Percentiles rank a stretch among this genome's conserved stretches.
phyloP scores from a whole-genome alignment of 2,797 vertebrate species.

The Falco novaeseelandiae region DNA sequence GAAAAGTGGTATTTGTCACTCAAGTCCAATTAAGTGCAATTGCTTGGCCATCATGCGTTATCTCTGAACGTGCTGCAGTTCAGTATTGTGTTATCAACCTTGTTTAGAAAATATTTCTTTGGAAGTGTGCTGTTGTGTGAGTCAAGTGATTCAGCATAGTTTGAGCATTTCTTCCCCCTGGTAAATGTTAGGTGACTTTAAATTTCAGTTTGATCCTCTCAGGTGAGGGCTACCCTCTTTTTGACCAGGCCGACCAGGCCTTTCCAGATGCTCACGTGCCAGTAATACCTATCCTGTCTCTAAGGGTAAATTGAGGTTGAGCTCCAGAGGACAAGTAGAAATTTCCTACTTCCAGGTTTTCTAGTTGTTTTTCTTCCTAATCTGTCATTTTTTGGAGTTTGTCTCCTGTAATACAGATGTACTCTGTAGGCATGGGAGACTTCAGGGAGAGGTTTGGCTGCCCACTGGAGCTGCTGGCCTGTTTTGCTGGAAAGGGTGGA shows the following conservation, averaged over 20 bases:
- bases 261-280: not conserved
- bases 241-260: not conserved
- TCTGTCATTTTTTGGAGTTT: not conserved
- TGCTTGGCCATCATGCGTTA: rapidly evolving
- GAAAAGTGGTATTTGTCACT: not conserved
- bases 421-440: not conserved
- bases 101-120: not conserved
- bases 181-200: not conserved
- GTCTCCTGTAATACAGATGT: not conserved
- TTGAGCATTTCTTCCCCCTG: not conserved
- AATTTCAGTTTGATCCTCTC: not conserved
- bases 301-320: not conserved
- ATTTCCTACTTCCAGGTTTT: not conserved
- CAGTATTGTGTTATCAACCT: not conserved
- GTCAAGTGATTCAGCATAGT: not conserved
- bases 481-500: not conserved
- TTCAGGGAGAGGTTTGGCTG: not conserved
- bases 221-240: not conserved
- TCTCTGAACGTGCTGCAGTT: not conserved
- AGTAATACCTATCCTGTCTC: not conserved
- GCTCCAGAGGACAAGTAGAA: not conserved
- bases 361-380: not conserved
- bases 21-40: not conserved
- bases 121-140: not conserved
- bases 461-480: not conserved